Percentiles rank a stretch among this genome's conserved stretches.
Conservation (phyloP, 2,113 vertebrate species). For the Hippoglossus stenolepis region DNA sequence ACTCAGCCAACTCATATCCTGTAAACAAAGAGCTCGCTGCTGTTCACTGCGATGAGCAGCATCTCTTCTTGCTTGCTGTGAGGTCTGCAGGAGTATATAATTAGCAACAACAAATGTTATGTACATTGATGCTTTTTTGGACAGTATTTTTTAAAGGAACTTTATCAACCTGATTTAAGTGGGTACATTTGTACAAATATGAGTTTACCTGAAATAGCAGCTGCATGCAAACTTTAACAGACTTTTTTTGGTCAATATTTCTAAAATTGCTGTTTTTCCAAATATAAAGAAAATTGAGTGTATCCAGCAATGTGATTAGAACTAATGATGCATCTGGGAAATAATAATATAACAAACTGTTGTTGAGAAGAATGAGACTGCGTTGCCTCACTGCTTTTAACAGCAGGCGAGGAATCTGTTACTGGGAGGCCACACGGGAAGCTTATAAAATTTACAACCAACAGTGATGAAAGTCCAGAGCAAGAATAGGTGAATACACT, state of each 20-base stretch:
- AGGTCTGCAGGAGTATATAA: neutral
- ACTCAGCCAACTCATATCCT: neutral
- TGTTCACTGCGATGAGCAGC: neutral
- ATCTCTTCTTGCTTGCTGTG: neutral
- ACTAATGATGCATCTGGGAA: conserved; percentile 5
- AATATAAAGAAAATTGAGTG: neutral
- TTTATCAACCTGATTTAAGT: neutral
- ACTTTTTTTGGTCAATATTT: neutral
- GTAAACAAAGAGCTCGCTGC: neutral
- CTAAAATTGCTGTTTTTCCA: neutral
- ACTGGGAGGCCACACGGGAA: neutral
- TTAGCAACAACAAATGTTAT: neutral
- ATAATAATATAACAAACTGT: neutral
- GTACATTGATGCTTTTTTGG: neutral
- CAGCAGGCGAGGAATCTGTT: conserved; percentile 10
- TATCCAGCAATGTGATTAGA: neutral
- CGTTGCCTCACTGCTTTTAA: neutral
- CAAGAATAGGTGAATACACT: neutral
- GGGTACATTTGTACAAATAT: neutral
- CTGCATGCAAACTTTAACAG: neutral
- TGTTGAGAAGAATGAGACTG: neutral
- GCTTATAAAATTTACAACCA: conserved; percentile 9
- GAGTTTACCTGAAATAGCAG: neutral
- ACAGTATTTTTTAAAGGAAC: too few relatives aligned
- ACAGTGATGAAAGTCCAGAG: conserved; percentile 25